Percentiles rank a stretch among this genome's conserved stretches.
Evolutionary conservation across 2,113 vertebrate genomes (phyloP).

Genomic region (Ploceus nigricollis): DNA sequence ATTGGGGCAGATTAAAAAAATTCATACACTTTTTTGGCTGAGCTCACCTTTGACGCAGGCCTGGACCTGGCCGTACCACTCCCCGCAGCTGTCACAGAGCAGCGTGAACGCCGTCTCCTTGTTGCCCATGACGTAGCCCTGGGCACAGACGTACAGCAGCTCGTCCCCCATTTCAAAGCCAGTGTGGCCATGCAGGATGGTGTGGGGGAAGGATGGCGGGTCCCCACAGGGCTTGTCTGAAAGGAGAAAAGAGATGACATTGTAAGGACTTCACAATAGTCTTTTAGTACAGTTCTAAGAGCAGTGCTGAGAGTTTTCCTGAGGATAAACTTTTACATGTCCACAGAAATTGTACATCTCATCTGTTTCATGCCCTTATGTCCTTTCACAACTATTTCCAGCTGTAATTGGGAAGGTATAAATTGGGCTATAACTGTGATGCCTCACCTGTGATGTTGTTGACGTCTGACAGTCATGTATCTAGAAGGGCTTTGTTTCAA

Average conservation of each 20-base stretch:
- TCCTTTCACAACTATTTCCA: background rate
- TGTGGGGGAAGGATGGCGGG: constrained; percentile 87
- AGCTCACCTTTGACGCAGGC: constrained; percentile 88
- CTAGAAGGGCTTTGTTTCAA: background rate
- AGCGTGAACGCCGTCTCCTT: constrained; percentile 83
- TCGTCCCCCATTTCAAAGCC: constrained; percentile 91
- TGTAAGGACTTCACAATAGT: background rate
- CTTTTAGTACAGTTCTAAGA: background rate
- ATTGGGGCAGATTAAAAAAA: background rate
- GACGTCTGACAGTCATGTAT: background rate
- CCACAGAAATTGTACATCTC: background rate
- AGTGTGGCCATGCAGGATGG: constrained; percentile 80
- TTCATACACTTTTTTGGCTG: background rate
- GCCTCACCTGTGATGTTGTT: accelerated
- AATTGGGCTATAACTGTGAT: background rate
- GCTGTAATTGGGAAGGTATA: background rate
- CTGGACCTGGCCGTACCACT: constrained; percentile 92
- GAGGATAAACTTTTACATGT: accelerated
- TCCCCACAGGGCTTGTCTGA: constrained; percentile 87
- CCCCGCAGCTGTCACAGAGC: constrained; percentile 91
- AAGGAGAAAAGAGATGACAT: background rate
- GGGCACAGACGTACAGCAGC: constrained; percentile 84
- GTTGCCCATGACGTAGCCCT: constrained; percentile 76
- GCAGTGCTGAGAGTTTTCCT: background rate
- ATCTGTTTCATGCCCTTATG: background rate